Evolutionary conservation across 92 coral and sea anemone species (phyloP), one percentile per base, ranked within the genome.

Genomic region (Virgularia gustaviana): DNA sequence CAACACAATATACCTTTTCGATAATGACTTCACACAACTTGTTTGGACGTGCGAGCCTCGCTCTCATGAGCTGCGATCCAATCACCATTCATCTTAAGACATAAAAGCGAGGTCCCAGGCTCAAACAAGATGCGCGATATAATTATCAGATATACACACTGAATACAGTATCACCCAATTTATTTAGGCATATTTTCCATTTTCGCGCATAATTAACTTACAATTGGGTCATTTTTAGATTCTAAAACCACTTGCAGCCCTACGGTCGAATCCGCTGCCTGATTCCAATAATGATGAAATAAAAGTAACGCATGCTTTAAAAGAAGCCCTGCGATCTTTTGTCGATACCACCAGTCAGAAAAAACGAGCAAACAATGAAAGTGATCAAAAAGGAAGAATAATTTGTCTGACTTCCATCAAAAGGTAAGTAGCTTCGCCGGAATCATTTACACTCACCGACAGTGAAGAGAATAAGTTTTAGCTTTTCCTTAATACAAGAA

Each of bases 371-470:
- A 75, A 74, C 33, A 85, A 79, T 9, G 81, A 72, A 51, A 79
- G 54, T 57, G 82, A 79, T 34, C 70, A 71, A 36, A 75, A 82
- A 56, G 83, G 86, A 43, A 79, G 98, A 71, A 92, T 92, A 20
- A 80, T 92, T 36, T 89, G 96, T 43, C 60, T 92, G 31, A 89
- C 98, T 44, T 79, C 92, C 45, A 42, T 92, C 34, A 82, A 87
- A 66, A 92, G 90, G 97, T 91, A 20, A n/a, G n/a, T n/a, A n/a
- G n/a, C n/a, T n/a, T n/a, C n/a, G n/a, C n/a, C n/a, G n/a, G 27
- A 23, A 8, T 6, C 4, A 12, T 0, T 27, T 10, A 55, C 5
- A 10, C 27, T 7, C 12, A 7, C 4, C 6, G 2, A 55, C 3
- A 55, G 15, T 55, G 25, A 18, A 22, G 20, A 13, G 20, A 43